Conservation (phyloP, 2,797 vertebrate genomes). For the Pristis pectinata region DNA sequence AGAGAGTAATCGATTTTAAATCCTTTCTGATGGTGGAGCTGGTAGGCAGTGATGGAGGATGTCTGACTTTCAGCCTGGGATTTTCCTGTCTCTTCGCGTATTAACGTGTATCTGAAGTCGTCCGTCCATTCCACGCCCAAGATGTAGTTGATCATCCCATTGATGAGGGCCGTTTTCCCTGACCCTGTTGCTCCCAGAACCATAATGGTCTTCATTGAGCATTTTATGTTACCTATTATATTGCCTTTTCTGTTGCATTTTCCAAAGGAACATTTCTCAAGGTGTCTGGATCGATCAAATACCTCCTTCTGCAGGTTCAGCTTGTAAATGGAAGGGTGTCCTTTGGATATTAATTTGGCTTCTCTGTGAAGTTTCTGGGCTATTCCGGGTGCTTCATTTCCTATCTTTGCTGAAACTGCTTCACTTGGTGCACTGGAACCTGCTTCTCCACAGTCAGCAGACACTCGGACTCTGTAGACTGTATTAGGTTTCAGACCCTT, state of each 20-base stretch:
- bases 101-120: too few relatives aligned
- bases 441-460: slow-evolving; percentile 40
- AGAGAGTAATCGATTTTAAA: not conserved
- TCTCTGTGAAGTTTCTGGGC: not conserved
- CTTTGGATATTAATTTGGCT: not conserved
- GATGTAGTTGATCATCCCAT: too few relatives aligned
- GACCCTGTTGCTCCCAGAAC: slow-evolving; percentile 3
- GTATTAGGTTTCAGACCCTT: slow-evolving; percentile 38
- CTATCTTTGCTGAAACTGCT: slow-evolving; percentile 16
- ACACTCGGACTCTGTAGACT: slow-evolving; percentile 40
- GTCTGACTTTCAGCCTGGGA: too few relatives aligned
- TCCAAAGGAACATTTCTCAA: too few relatives aligned
- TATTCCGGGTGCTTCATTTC: not conserved
- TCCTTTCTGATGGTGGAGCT: not conserved
- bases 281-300: not conserved
- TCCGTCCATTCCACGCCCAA: too few relatives aligned
- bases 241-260: too few relatives aligned
- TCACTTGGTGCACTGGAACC: slow-evolving; percentile 41
- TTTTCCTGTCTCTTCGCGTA: too few relatives aligned
- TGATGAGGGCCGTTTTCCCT: too few relatives aligned
- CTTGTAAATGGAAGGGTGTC: not conserved
- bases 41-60: too few relatives aligned
- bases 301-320: not conserved
- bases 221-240: not conserved
- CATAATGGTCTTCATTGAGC: not conserved